phyloP scores from a whole-genome alignment of 2,888 invertebrate genomes.

The Lepidocyrtoides sp. region DNA sequence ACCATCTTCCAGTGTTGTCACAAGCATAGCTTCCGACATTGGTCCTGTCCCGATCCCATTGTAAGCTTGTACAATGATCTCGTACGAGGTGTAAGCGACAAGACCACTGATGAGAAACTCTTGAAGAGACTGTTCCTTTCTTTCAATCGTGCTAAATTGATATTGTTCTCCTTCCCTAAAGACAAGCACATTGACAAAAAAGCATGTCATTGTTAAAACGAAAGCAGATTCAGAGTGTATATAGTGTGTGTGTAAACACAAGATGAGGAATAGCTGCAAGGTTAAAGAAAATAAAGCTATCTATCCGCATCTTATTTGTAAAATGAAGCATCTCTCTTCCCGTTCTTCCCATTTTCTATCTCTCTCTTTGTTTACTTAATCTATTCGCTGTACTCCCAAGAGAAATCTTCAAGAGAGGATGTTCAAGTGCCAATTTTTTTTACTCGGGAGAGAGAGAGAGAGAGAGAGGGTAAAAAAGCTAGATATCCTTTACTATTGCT shows the following conservation, averaged over 20 bases:
- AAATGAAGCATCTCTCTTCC: conserved; percentile 13
- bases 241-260: neutral
- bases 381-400: conserved; percentile 60
- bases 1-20: conserved; percentile 85
- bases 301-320: neutral
- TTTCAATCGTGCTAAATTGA: conserved; percentile 84
- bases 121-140: conserved; percentile 78
- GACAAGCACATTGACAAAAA: neutral
- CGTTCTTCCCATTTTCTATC: neutral
- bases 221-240: neutral
- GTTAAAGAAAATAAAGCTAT: neutral
- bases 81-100: conserved; percentile 86
- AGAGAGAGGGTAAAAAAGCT: neutral
- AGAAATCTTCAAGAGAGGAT: conserved; percentile 64
- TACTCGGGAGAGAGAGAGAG: neutral
- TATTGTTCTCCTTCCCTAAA: conserved; percentile 84
- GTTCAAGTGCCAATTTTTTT: conserved; percentile 74
- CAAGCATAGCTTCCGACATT: conserved; percentile 85
- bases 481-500: conserved; percentile 14
- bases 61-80: conserved; percentile 86
- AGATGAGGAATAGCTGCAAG: too few relatives aligned
- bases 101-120: conserved; percentile 85
- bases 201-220: too few relatives aligned
- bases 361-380: conserved; percentile 72
- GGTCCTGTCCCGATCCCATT: conserved; percentile 86